Conservation (phyloP, 2,797 vertebrate species). For the Eremophila alpestris region DNA sequence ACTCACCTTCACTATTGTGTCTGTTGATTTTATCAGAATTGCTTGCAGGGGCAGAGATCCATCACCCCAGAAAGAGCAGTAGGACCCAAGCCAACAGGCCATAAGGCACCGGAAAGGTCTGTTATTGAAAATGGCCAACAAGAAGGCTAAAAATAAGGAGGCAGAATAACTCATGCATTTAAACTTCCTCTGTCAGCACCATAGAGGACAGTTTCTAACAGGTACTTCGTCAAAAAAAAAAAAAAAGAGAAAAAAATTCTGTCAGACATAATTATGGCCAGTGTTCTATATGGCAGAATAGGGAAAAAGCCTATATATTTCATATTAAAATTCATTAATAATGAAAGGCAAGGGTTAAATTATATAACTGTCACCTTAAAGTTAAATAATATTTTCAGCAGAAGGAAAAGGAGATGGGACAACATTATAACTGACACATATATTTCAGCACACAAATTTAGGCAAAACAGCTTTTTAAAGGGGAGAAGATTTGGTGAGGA, state of each 20-base stretch:
- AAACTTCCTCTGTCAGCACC: constrained; percentile 48
- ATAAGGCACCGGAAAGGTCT: neutral
- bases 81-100: neutral
- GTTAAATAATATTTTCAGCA: constrained; percentile 80
- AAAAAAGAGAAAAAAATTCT: constrained; percentile 18
- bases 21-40: neutral
- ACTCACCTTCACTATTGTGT: neutral
- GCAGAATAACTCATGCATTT: constrained; percentile 27
- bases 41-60: neutral
- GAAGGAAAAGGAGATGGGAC: constrained; percentile 45
- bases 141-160: constrained; percentile 38
- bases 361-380: constrained; percentile 78
- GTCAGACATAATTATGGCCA: constrained; percentile 65
- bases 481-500: neutral
- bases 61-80: neutral
- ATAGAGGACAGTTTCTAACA: constrained; percentile 45
- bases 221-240: constrained; percentile 33
- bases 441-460: constrained; percentile 74
- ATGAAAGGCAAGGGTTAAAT: constrained; percentile 78
- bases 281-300: constrained; percentile 52
- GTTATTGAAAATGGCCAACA: neutral
- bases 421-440: constrained; percentile 43
- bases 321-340: constrained; percentile 81
- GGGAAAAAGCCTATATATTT: constrained; percentile 76
- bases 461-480: constrained; percentile 56